A percentile compares a stretch with the other conserved stretches of the same genome.
Evolutionary conservation across 2,888 invertebrate genomes (phyloP).

Genomic region (Trisateles emortualis): DNA sequence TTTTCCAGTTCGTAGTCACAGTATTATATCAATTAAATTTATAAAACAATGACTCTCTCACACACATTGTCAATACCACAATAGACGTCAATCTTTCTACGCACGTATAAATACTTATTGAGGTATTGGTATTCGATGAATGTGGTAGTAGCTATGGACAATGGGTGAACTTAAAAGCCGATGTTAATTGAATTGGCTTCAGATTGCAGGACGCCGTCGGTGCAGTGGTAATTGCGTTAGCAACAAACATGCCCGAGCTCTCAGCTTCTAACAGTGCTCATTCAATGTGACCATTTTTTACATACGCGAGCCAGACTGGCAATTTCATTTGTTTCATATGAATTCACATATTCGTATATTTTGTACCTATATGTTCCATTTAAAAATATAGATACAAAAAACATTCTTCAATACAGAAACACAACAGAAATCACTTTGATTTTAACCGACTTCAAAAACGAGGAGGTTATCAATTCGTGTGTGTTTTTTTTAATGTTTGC

Average conservation of each 20-base stretch:
- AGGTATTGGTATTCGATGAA: conserved; percentile 9
- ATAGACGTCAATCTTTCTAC: background rate
- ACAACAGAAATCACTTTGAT: too few species aligned
- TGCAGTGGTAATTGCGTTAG: conserved; percentile 77
- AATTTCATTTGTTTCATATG: conserved; percentile 40
- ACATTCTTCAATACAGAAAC: too few species aligned
- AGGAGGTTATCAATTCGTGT: too few species aligned
- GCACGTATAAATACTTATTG: conserved; percentile 7
- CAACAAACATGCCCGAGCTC: conserved; percentile 70
- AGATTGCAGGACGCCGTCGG: conserved; percentile 77
- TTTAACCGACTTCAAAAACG: too few species aligned
- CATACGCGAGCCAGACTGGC: conserved; percentile 32
- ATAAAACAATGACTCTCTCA: background rate
- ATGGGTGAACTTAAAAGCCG: conserved; percentile 76
- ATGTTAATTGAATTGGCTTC: conserved; percentile 83
- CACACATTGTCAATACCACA: background rate
- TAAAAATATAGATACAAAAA: too few species aligned
- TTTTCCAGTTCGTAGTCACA: too few species aligned
- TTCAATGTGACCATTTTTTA: conserved; percentile 60
- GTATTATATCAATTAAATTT: too few species aligned
- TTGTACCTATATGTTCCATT: too few species aligned
- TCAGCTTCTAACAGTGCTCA: conserved; percentile 61
- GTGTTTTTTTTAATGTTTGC: too few species aligned
- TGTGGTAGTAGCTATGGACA: conserved; percentile 46
- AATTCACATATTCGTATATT: background rate